Conservation (phyloP, 2,113 vertebrate species). For the Stomatorhinus ivindoensis region DNA sequence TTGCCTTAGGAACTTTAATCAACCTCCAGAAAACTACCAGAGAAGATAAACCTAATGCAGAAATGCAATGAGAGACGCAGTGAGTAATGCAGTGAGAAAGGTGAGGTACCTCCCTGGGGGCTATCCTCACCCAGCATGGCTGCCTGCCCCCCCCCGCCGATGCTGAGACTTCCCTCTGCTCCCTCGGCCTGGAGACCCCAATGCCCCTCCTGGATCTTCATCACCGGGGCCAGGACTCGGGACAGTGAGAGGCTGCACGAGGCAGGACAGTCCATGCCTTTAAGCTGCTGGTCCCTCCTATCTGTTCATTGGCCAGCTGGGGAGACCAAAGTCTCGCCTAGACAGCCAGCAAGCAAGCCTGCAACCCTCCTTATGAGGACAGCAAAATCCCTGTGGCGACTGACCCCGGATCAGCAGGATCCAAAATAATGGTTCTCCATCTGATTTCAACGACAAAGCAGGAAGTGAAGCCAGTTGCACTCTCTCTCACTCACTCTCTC, state of each 20-base stretch:
- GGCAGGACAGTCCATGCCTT: constrained; percentile 42
- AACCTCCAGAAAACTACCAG: background rate
- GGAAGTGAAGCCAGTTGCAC: background rate
- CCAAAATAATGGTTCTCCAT: background rate
- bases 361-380: background rate
- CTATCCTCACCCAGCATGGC: constrained; percentile 76
- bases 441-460: background rate
- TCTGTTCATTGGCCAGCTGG: constrained; percentile 47
- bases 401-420: background rate
- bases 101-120: constrained; percentile 77
- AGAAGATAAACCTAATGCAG: background rate
- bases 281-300: constrained; percentile 36
- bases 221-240: constrained; percentile 68
- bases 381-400: background rate
- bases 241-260: background rate
- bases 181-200: constrained; percentile 57
- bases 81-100: background rate
- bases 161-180: constrained; percentile 53
- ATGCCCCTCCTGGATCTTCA: constrained; percentile 93
- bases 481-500: background rate
- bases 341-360: constrained; percentile 36
- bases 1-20: background rate
- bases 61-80: background rate
- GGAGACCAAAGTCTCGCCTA: constrained; percentile 54
- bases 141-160: constrained; percentile 54